Percentiles rank a stretch among this genome's conserved stretches.
Evolutionary conservation across 2,113 vertebrate species (phyloP).

Genomic region (Typhlomys cinereus): DNA sequence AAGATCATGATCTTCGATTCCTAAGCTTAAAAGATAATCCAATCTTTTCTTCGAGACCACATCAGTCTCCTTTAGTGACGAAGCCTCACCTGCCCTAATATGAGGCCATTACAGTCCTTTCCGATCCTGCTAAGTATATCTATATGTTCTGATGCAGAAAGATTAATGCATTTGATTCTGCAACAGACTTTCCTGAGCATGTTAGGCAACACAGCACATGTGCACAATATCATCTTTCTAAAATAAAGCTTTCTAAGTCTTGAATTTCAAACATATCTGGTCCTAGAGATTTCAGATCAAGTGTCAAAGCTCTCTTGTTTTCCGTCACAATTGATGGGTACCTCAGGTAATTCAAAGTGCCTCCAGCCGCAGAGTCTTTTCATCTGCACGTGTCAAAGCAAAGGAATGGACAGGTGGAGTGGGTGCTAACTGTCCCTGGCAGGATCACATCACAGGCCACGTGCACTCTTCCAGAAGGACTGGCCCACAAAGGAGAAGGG

Average conservation of each 20-base stretch:
- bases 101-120: neutral
- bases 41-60: neutral
- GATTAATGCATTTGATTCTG: constrained; percentile 58
- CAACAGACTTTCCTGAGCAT: constrained; percentile 9
- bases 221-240: neutral
- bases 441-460: neutral
- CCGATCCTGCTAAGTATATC: constrained; percentile 31
- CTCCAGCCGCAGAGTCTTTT: neutral
- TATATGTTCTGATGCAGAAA: constrained; percentile 51
- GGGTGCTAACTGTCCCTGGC: neutral
- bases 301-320: neutral
- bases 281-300: neutral
- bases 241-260: constrained; percentile 10
- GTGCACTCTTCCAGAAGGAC: neutral
- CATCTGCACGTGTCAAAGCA: neutral
- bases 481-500: neutral
- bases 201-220: neutral
- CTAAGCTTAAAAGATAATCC: neutral
- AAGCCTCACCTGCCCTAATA: neutral
- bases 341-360: neutral
- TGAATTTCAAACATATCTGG: neutral
- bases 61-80: neutral
- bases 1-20: neutral
- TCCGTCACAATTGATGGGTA: neutral
- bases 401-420: neutral